Evolutionary conservation across 2,888 invertebrate species (phyloP), one percentile per base, ranked within the genome.

Genomic region (Antheraea assamensis): DNA sequence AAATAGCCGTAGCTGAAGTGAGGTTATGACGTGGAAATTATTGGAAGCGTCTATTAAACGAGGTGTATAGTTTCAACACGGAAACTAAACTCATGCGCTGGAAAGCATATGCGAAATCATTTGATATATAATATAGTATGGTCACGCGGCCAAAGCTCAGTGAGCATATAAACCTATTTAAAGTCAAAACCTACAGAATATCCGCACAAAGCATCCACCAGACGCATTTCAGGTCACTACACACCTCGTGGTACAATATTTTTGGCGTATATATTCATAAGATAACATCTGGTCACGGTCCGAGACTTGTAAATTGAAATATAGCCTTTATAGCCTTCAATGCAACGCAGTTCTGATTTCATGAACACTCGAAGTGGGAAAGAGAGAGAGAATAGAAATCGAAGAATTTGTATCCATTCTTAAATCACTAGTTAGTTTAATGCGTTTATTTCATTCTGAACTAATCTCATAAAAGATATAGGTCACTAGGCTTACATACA

Each of bases 251-350:
- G 17, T 64, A 30, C 4, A 64, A 30, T 30, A 64, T 64, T 30
- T 64, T 64, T 64, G 61, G 61, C 61, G 61, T 30, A 21, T 17
- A 30, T 64, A 64, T 64, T 64, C 61, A 64, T 64, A 64, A 64
- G 61, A 64, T 64, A 64, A 64, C 1, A 15, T 30, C 17, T 30
- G 61, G 61, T 64, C 0, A 30, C 61, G 15, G 5, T 30, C 17
- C 27, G 61, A 30, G 61, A 64, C 27, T 64, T 30, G 61, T 17
- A 27, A 17, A 17, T 61, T 61, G 61, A 15, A 30, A 24, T 21
- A 21, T 17, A 21, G 3, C 3, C 52, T 52, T 52, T 52, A 21
- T 21, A 21, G 5, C 52, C 52, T 21, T 5, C 52, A 21, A 5
- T 58, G 1, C 1, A 27, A 30, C 61, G 17, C 61, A 64, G 3